Evolutionary conservation across 2,888 invertebrate genomes (phyloP).

Genomic region (Autographa pulchrina): DNA sequence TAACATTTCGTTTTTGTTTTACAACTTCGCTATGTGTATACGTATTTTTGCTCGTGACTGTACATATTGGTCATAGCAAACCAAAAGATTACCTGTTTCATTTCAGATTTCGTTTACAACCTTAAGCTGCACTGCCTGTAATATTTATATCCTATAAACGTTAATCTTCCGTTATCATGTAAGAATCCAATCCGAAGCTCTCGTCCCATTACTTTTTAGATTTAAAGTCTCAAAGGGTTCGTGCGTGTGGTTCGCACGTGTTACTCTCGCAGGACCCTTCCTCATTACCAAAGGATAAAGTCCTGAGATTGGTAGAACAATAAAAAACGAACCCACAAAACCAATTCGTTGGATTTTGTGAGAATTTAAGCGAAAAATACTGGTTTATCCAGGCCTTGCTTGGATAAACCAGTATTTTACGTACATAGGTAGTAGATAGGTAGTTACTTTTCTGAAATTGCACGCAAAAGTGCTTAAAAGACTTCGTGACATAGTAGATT

Average conservation of each 20-base stretch:
- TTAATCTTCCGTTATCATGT: background rate
- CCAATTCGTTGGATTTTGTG: background rate
- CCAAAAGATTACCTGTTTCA: too few species aligned
- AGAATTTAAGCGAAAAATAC: background rate
- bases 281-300: constrained; percentile 1
- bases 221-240: background rate
- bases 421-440: too few species aligned
- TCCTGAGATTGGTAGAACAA: constrained; percentile 4
- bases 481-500: too few species aligned
- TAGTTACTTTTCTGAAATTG: too few species aligned
- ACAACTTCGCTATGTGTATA: too few species aligned
- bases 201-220: background rate
- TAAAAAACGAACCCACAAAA: background rate
- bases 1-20: too few species aligned
- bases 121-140: background rate
- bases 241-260: background rate
- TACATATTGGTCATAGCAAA: too few species aligned
- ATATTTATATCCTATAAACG: background rate
- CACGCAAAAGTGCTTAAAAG: too few species aligned
- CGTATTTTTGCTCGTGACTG: too few species aligned
- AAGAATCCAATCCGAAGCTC: background rate
- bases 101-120: too few species aligned
- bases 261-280: background rate
- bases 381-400: background rate
- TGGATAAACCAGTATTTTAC: too few species aligned